A percentile compares a stretch with the other conserved stretches of the same genome.
phyloP scores from a whole-genome alignment of 2,888 invertebrate species.

The Andrena fulva region DNA sequence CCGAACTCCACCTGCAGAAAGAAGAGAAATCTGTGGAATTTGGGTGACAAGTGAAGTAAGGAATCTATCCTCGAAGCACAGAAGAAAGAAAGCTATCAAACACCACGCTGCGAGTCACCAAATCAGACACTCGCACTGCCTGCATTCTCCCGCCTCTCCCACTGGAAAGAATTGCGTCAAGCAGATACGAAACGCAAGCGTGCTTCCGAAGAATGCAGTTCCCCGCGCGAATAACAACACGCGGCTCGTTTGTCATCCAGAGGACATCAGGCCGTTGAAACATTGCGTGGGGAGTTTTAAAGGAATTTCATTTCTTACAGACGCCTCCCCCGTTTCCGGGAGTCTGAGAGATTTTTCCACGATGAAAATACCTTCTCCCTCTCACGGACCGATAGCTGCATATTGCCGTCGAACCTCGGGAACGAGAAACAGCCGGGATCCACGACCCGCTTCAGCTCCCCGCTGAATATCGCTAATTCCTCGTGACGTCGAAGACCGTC shows the following conservation, averaged over 20 bases:
- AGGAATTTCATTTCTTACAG: background rate
- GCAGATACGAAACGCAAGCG: no score
- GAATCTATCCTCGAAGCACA: no score
- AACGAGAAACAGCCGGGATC: slow-evolving; percentile 30
- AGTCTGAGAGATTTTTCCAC: background rate
- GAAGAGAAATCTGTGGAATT: no score
- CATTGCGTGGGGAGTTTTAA: background rate
- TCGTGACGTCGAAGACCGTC: slow-evolving; percentile 30
- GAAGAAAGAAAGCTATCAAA: no score
- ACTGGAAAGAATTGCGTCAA: no score
- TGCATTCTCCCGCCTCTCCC: no score
- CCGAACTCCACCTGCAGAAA: slow-evolving; percentile 39
- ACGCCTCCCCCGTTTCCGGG: background rate
- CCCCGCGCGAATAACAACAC: background rate
- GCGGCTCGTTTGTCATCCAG: background rate
- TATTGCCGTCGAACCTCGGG: slow-evolving; percentile 37
- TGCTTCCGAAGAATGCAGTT: no score
- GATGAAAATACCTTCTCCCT: slow-evolving; percentile 23
- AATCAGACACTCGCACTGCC: no score
- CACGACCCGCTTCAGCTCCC: background rate
- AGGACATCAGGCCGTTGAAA: background rate
- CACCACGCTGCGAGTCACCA: no score
- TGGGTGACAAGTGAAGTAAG: no score
- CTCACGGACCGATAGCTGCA: slow-evolving; percentile 25
- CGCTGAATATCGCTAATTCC: slow-evolving; percentile 35